phyloP scores from a whole-genome alignment of 30 jellyfish, hydroid and myxozoan species.

The Cassiopea xamachana region DNA sequence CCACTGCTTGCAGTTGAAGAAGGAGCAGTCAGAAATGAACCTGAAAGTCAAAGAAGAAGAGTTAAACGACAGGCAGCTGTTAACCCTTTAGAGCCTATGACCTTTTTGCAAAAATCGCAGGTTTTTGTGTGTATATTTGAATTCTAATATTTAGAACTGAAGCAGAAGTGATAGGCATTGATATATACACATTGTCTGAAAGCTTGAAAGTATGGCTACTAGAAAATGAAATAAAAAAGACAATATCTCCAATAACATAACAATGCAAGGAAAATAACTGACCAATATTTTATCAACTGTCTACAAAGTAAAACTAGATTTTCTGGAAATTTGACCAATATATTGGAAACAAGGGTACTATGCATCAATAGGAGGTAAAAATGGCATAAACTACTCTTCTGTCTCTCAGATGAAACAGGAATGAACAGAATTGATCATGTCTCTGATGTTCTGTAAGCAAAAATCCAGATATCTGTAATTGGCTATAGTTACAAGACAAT shows the following conservation, averaged over 20 bases:
- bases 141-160: neutral
- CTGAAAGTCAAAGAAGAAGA: neutral
- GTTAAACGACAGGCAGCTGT: no score
- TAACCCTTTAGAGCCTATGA: neutral
- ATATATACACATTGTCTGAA: neutral
- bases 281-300: neutral
- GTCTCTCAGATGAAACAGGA: neutral
- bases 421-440: conserved; percentile 1
- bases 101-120: neutral
- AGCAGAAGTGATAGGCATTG: neutral
- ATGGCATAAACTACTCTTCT: neutral
- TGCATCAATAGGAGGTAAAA: neutral
- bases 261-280: neutral
- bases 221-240: neutral
- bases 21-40: neutral
- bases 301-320: neutral
- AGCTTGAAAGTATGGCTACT: neutral
- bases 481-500: neutral
- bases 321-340: neutral
- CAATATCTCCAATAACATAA: neutral
- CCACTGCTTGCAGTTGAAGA: conserved; percentile 9
- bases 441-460: conserved; percentile 1
- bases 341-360: neutral
- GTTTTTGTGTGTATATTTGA: neutral
- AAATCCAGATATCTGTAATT: neutral